Percentiles rank a stretch among this genome's conserved stretches.
Evolutionary conservation across 1,140 invertebrate genomes (phyloP).

Genomic region (Penaeus vannamei): DNA sequence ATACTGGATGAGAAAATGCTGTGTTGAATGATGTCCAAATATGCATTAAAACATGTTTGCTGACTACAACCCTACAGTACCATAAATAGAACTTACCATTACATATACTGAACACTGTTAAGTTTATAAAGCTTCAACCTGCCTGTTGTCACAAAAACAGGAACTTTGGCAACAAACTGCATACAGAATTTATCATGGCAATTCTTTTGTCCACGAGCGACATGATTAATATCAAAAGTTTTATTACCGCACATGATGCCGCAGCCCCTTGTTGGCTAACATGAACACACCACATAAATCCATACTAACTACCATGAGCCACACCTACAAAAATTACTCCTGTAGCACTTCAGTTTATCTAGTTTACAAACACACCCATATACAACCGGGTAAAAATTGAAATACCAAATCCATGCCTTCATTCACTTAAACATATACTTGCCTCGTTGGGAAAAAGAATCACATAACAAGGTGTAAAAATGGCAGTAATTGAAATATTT

Average conservation of each 20-base stretch:
- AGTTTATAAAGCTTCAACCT: conserved; percentile 59
- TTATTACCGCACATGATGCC: conserved; percentile 35
- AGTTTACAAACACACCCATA: conserved; percentile 55
- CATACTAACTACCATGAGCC: conserved; percentile 49
- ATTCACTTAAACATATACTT: conserved; percentile 38
- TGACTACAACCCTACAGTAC: conserved; percentile 48
- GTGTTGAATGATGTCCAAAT: neutral
- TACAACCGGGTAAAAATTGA: conserved; percentile 43
- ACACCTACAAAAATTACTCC: conserved; percentile 47
- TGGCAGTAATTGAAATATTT: conserved; percentile 38
- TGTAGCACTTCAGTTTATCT: conserved; percentile 25
- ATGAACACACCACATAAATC: conserved; percentile 35
- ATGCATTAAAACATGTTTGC: neutral
- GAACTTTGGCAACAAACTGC: conserved; percentile 63
- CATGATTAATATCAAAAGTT: conserved; percentile 32
- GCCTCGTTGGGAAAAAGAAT: conserved; percentile 43
- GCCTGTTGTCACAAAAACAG: conserved; percentile 54
- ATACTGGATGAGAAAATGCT: conserved; percentile 37
- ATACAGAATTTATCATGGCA: conserved; percentile 24
- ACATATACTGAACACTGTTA: conserved; percentile 56
- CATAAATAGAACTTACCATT: conserved; percentile 56
- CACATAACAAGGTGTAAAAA: conserved; percentile 40
- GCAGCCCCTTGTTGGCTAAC: conserved; percentile 35
- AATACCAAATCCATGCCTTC: conserved; percentile 45
- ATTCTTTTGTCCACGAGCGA: conserved; percentile 5